These are phyloP conservation scores for Silurus lanzhouensis DNA, from an alignment of 2,797 vertebrate species.

Conservation along the genomic window DNA sequence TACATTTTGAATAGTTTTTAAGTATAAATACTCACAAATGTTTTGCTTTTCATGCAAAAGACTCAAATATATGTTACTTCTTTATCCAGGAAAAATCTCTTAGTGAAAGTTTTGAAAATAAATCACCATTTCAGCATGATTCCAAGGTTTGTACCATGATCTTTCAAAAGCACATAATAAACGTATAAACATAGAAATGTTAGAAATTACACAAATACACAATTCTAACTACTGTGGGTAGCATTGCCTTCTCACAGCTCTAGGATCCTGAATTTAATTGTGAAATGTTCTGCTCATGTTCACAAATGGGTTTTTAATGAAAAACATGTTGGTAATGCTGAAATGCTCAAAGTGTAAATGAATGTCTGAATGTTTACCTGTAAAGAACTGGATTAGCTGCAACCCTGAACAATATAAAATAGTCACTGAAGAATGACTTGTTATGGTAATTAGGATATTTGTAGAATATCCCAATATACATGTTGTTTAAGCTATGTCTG, in stretches of 20 bases:
- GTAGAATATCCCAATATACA: not conserved
- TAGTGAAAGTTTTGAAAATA: not conserved
- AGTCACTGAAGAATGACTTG: not conserved
- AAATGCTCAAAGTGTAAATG: not conserved
- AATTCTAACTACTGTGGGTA: not conserved
- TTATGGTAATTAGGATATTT: not conserved
- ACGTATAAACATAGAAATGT: not conserved
- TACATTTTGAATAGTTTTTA: not conserved
- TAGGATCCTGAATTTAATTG: no score
- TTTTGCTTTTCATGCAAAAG: not conserved
- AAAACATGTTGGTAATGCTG: not conserved
- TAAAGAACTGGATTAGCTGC: not conserved
- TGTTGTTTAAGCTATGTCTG: not conserved
- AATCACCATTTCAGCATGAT: not conserved
- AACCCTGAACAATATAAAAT: not conserved
- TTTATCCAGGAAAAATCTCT: conserved; percentile 4
- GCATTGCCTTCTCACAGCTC: not conserved
- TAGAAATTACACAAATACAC: not conserved
- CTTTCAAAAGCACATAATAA: not conserved
- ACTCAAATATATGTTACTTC: not conserved
- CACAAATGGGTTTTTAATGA: not conserved
- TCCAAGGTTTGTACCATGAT: conserved; percentile 25
- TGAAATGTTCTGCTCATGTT: not conserved
- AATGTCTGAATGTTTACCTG: not conserved
- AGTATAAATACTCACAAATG: not conserved